Base-by-base conservation (phyloP, 2,797 vertebrate genomes). In the Eupleurogrammus muticus region DNA sequence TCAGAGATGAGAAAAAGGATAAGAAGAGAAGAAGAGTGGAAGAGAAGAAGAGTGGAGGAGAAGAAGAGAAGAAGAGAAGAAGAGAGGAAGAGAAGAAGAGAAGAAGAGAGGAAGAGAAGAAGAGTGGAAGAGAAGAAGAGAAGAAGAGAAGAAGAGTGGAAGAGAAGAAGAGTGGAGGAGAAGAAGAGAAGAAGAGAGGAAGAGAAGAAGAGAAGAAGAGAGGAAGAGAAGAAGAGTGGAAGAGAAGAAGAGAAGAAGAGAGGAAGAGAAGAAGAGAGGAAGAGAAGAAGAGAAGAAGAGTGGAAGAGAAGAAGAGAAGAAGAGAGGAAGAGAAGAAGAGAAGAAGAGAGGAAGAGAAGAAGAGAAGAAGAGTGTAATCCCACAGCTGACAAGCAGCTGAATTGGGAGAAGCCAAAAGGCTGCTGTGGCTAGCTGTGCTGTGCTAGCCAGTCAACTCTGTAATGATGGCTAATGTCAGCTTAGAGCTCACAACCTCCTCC, bases 381-480 rank as follows among this genome's bases (percentile, higher is more conserved):
- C 59, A 28, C 61, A 64, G 42, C 56, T 66, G 40, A 81, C 54
- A 61, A 57, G 60, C 59, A 68, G 67, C 66, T 76, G 73, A 82
- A 83, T 67, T 75, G 55, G 54, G 72, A 67, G 6, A 80, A 87
- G 32, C 46, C 58, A 66, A 77, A 84, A 83, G 66, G 76, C 65
- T 86, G 71, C 73, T 79, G 66, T 72, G 73, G 70, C 14, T 66
- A 36, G 47, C 4, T 70, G 47, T 69, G 74, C 70, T 70, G 74
- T 35, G 55, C 78, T 66, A 58, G 78, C 66, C 69, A 62, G 84
- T 81, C 77, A 76, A 82, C 70, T 75, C 79, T 56, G 65, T 83
- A 80, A 77, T 81, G 81, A 90, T 70, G 71, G 75, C 67, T 82
- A 67, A 88, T 60, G 75, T 83, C 55, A 54, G 79, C 75, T 87